phyloP scores from a whole-genome alignment of 2,888 invertebrate species.

The Ryuthela nishihirai region DNA sequence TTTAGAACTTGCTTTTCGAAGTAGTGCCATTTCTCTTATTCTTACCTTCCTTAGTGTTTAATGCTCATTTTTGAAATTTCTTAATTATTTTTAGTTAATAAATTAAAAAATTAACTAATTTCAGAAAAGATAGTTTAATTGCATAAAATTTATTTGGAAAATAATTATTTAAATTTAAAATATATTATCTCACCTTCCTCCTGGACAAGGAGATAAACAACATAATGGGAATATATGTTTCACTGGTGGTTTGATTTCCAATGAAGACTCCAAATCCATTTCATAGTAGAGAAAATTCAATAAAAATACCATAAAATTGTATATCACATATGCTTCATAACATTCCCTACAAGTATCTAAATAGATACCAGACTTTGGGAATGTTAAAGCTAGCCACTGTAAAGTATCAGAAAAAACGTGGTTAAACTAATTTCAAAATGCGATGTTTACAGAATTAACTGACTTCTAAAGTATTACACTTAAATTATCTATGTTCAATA shows the following conservation, averaged over 20 bases:
- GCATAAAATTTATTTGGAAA: neutral
- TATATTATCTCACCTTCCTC: slow-evolving; percentile 65
- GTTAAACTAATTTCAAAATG: neutral
- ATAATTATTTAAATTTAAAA: neutral
- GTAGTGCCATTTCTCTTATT: no score
- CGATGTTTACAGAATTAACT: no score
- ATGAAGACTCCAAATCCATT: slow-evolving; percentile 68
- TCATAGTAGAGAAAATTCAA: slow-evolving; percentile 82
- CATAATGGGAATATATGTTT: slow-evolving; percentile 88
- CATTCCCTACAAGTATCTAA: slow-evolving; percentile 90
- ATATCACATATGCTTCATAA: slow-evolving; percentile 96
- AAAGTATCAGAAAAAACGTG: slow-evolving; percentile 43
- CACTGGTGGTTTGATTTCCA: slow-evolving; percentile 61
- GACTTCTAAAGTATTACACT: no score
- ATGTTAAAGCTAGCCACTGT: slow-evolving; percentile 81
- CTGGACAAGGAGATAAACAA: slow-evolving; percentile 86
- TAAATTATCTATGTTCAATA: no score
- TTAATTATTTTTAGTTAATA: neutral
- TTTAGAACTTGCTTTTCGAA: no score
- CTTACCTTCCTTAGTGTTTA: no score
- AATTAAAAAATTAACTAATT: neutral
- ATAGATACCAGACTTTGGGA: slow-evolving; percentile 83
- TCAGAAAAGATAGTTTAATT: neutral
- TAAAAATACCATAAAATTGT: slow-evolving; percentile 94
- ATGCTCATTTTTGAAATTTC: neutral